Base-by-base conservation (phyloP, 2,888 invertebrate genomes). In the Drosophila mimica region DNA sequence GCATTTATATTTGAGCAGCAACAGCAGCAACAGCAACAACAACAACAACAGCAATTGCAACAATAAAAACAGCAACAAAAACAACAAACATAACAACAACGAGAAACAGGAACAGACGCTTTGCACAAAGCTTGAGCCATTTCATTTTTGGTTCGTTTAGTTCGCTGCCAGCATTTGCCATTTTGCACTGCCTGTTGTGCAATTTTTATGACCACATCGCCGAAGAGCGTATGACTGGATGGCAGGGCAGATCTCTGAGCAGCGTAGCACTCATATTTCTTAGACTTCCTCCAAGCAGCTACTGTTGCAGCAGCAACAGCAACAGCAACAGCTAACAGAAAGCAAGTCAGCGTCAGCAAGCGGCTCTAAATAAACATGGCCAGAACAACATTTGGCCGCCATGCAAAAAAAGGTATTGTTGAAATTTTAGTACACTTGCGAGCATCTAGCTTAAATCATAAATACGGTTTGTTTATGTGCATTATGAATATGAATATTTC, bases 91-190 rank as follows among this genome's bases (percentile, higher is more conserved):
- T 36, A 36, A 49, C 49, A 76, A 58, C 73, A 54, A 54, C 36
- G 11, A 65, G 56, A 34, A 61, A 60, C 71, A 67, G 51, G 20
- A 80, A 73, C 67, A 69, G 73, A 86, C 71, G 83, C 78, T 82
- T 75, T 75, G 81, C 76, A 66, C 81, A 83, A 87, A 74, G 84
- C 89, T 89, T 89, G 87, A 89, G 89, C 89, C 84, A 85, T 89
- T 86, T 84, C 87, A 89, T 88, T 83, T 89, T 89, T 89, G 89
- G 89, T 84, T 87, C 82, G 84, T 87, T 89, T 83, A 64, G 38
- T 56, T 20, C 80, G 77, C 62, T 85, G 74, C 77, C 63, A 86
- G 83, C 75, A 78, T 70, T 88, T 86, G 72, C 74, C 74, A 83
- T 84, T 81, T 84, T 81, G 82, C 81, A 76, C 84, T 88, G 72